Conservation (phyloP, 2,113 vertebrate species). For the Elanoides forficatus region DNA sequence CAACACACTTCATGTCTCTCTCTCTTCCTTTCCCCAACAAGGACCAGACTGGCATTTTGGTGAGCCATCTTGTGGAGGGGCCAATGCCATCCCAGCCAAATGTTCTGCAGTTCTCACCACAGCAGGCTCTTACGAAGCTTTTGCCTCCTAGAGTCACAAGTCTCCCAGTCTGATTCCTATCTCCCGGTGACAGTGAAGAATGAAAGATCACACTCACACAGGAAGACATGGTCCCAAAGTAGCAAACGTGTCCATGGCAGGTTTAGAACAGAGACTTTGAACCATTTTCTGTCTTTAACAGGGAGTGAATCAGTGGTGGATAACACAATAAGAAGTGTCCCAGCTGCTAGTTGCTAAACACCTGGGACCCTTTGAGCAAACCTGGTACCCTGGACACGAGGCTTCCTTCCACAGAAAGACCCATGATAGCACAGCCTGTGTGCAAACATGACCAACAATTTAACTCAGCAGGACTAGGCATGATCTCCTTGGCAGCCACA, state of each 20-base stretch:
- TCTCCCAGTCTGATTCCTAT: neutral
- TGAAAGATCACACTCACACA: neutral
- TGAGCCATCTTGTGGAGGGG: neutral
- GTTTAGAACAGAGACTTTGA: neutral
- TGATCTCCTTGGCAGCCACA: neutral
- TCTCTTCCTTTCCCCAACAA: neutral
- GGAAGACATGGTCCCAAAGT: neutral
- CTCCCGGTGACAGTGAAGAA: neutral
- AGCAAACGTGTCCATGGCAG: accelerated
- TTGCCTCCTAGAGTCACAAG: neutral
- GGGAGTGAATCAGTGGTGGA: neutral
- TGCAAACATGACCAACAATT: neutral
- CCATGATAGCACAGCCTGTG: neutral
- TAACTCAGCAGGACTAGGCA: neutral
- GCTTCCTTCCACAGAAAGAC: neutral
- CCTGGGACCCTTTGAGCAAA: neutral
- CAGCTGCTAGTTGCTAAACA: neutral
- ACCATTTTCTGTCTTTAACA: neutral
- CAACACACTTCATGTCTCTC: neutral
- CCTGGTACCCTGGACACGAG: neutral
- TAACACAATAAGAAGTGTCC: neutral
- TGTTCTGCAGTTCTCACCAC: neutral
- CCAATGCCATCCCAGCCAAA: neutral
- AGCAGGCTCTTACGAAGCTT: neutral
- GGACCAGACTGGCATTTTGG: neutral